Evolutionary conservation across 1,140 invertebrate species (phyloP), one percentile per base, ranked within the genome.

Genomic region (Pseudomyrmex sp.): DNA sequence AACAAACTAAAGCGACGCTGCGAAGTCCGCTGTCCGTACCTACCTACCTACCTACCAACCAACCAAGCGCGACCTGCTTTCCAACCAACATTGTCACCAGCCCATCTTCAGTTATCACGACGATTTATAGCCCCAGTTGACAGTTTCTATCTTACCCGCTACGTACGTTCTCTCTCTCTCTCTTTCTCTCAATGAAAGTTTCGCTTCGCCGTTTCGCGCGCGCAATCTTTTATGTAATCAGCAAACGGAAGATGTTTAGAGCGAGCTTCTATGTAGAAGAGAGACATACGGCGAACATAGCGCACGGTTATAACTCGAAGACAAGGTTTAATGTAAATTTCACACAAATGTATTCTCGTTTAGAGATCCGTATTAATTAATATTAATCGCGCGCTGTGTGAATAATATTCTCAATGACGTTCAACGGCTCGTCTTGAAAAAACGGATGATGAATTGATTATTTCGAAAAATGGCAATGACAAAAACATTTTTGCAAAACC

Each of bases 91-190:
- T 88, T 88, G 87, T 89, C 62, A 63, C 66, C 61, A 88, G 72
- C 58, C 83, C 88, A 84, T 85, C 84, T 61, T 75, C 62, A 85
- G 80, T 83, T 88, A 89, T 89, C 88, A 73, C 56, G 77, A 63
- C 70, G 88, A 89, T 88, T 77, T 89, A 89, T 83, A 88, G 72
- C 80, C 79, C 15, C 35, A 35, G 35, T 35, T 86, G 88, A 86
- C 88, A 89, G 87, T 86, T 89, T 80, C 87, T 75, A 89, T 89
- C 88, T 89, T 88, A 48, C 61, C 35, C 68, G 50, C 54, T 68
- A 20, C 56, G 56, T 77, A 35, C 5, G 35, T 35, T 35, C 5
- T 35, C 35, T 35, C 35, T 35, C 35, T 35, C 5, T 35, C 35
- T 35, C 35, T 35, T 0, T 79, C 85, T 61, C 83, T 79, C 82